These are phyloP conservation scores for Nymphicus hollandicus DNA, from an alignment of 2,113 vertebrate species.

Conservation along the genomic window DNA sequence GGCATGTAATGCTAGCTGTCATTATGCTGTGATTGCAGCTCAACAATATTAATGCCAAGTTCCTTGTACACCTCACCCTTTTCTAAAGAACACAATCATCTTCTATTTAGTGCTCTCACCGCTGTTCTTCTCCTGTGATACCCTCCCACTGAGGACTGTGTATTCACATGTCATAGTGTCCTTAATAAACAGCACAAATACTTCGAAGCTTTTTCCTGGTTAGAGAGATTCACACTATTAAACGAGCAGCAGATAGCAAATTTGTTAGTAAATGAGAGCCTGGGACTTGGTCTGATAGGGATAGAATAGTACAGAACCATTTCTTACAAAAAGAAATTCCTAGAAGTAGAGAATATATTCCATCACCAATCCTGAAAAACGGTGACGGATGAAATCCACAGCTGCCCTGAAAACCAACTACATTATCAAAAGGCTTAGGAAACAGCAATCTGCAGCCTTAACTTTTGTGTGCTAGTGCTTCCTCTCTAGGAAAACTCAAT, in stretches of 20 bases:
- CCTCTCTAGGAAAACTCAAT: neutral
- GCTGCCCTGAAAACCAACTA: neutral
- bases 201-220: neutral
- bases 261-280: neutral
- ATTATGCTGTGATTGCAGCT: neutral
- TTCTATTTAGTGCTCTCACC: neutral
- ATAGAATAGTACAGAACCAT: neutral
- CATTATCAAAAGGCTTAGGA: neutral
- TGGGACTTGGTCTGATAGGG: neutral
- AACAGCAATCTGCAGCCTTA: neutral
- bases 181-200: neutral
- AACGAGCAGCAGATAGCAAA: neutral
- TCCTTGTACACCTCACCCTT: neutral
- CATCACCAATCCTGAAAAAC: neutral
- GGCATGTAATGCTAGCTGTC: neutral
- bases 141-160: neutral
- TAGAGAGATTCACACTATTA: neutral
- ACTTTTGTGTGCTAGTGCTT: neutral
- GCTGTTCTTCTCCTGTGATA: neutral
- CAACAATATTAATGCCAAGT: neutral
- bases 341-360: neutral
- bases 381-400: neutral
- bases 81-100: neutral
- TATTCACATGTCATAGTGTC: neutral
- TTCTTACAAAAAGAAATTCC: neutral